Evolutionary conservation across 2,797 vertebrate species (phyloP).

Genomic region (Uromys caudimaculatus): DNA sequence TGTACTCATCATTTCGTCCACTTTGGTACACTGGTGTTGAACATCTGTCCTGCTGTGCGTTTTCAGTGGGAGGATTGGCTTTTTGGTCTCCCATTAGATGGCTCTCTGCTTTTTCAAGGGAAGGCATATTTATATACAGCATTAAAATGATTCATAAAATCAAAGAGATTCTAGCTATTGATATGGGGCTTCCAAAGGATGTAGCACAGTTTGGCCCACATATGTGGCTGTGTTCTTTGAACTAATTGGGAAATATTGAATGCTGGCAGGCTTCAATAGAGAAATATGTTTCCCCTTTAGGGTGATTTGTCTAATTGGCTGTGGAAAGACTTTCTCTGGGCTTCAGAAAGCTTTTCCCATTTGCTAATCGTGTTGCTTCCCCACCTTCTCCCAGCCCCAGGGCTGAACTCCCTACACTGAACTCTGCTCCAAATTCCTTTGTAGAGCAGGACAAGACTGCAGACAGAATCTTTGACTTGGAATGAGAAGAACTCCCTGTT

Average conservation of each 20-base stretch:
- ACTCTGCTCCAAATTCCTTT: constrained; percentile 16
- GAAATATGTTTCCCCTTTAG: constrained; percentile 81
- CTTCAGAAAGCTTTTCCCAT: constrained; percentile 66
- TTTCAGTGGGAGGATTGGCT: constrained; percentile 4
- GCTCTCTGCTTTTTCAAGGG: constrained; percentile 35
- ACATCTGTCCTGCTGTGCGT: background rate
- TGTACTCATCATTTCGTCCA: constrained; percentile 23
- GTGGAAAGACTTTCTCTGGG: constrained; percentile 71
- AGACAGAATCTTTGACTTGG: constrained; percentile 15
- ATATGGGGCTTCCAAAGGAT: constrained; percentile 70
- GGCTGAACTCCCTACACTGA: background rate
- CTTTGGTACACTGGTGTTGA: background rate
- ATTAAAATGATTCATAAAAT: constrained; percentile 75
- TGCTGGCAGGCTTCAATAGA: constrained; percentile 75
- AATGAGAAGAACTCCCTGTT: background rate
- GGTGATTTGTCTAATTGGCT: constrained; percentile 79
- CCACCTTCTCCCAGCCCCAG: background rate
- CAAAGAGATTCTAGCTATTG: constrained; percentile 69
- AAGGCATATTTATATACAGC: background rate
- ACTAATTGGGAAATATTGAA: constrained; percentile 78
- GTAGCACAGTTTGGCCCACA: constrained; percentile 60
- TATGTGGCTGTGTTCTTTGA: constrained; percentile 72
- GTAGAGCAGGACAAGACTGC: background rate
- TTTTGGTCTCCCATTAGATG: constrained; percentile 54
- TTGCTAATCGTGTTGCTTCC: constrained; percentile 55